These are phyloP conservation scores for Ferdinandea cuprea DNA, from an alignment of 2,888 invertebrate genomes.

Conservation along the genomic window DNA sequence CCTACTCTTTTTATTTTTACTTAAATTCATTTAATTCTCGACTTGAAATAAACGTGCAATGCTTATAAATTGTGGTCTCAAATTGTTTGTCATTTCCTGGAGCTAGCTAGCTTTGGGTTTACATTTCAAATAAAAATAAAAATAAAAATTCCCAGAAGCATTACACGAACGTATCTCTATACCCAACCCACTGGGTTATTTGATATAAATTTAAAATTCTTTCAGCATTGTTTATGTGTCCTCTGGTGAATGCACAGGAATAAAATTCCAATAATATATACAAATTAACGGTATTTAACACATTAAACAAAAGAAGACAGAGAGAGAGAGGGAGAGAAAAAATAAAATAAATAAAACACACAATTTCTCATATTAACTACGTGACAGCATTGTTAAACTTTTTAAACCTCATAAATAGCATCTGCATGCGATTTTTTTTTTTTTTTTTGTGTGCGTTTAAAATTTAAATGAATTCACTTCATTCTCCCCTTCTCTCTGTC, in stretches of 20 bases:
- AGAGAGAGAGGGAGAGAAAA: no score
- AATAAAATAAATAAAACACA: no score
- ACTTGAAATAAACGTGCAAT: conserved; percentile 30
- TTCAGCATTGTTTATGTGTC: conserved; percentile 7
- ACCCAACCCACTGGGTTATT: background rate
- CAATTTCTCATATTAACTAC: conserved; percentile 56
- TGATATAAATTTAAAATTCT: background rate
- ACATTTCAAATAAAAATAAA: background rate
- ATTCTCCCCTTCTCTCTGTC: background rate
- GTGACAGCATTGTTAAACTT: conserved; percentile 65
- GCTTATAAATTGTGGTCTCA: conserved; percentile 23
- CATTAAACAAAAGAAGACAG: conserved; percentile 29
- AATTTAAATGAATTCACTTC: conserved; percentile 12
- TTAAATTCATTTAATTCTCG: conserved; percentile 32
- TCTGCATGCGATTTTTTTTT: conserved; percentile 26
- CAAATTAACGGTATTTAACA: conserved; percentile 46
- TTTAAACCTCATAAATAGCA: conserved; percentile 54
- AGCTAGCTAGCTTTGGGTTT: background rate
- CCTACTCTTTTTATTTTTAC: no score
- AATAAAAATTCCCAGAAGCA: no score
- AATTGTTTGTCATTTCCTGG: conserved; percentile 19
- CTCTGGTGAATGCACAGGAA: conserved; percentile 13
- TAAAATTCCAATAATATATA: conserved; percentile 6
- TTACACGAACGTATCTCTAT: no score
- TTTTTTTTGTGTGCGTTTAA: background rate